Percentiles rank a stretch among this genome's conserved stretches.
These are phyloP conservation scores for Neocrepidodera transversa DNA, from an alignment of 2,888 invertebrate species.

Conservation along the genomic window DNA sequence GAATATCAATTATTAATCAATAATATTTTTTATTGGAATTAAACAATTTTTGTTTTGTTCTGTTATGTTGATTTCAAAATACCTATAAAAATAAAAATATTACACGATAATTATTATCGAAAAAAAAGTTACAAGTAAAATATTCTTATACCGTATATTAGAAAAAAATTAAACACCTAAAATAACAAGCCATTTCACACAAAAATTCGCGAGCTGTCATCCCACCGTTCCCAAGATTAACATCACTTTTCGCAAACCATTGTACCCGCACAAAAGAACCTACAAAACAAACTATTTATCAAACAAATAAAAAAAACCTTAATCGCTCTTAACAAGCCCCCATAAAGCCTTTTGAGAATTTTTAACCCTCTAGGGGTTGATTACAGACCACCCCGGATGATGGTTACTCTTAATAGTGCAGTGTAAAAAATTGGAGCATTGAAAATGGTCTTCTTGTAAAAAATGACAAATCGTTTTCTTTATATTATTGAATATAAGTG, in stretches of 20 bases:
- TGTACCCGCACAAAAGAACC: conserved; percentile 35
- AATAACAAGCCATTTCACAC: conserved; percentile 5
- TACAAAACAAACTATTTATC: conserved; percentile 52
- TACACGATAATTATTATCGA: no score
- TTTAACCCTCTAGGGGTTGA: conserved; percentile 46
- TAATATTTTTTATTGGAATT: no score
- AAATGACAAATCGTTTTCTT: conserved; percentile 50
- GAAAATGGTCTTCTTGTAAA: conserved; percentile 39
- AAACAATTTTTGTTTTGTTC: no score
- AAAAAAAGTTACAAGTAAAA: no score
- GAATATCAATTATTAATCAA: no score
- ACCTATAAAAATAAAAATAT: no score
- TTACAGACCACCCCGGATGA: conserved; percentile 48
- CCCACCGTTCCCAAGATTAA: conserved; percentile 30
- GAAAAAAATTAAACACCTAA: conserved; percentile 6
- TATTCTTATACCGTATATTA: no score
- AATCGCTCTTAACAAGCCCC: conserved; percentile 48
- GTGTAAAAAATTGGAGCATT: conserved; percentile 48
- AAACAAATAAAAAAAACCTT: conserved; percentile 44
- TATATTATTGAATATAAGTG: conserved; percentile 44
- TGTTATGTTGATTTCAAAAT: no score
- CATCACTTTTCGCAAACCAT: conserved; percentile 29
- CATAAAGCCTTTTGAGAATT: conserved; percentile 43
- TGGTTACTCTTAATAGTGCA: conserved; percentile 37
- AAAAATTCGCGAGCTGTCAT: conserved; percentile 1